Conservation (phyloP, 2,888 invertebrate species). For the Helleia helle region DNA sequence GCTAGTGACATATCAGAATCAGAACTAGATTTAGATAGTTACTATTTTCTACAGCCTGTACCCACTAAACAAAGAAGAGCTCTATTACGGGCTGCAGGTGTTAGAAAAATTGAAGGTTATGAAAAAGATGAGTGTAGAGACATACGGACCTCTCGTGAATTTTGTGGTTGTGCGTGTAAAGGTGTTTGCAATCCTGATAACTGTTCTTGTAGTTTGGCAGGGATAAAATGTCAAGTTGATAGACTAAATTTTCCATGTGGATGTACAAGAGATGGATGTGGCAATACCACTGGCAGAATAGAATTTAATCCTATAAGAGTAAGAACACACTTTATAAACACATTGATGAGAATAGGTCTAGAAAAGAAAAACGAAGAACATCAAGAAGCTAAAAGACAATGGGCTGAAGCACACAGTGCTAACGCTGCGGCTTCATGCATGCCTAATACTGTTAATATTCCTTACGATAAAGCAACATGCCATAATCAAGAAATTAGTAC, state of each 20-base stretch:
- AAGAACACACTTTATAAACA: constrained; percentile 97
- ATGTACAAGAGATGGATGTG: constrained; percentile 94
- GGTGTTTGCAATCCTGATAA: constrained; percentile 96
- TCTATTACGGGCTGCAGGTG: constrained; percentile 91
- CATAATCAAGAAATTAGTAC: constrained; percentile 52
- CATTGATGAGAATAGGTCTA: constrained; percentile 92
- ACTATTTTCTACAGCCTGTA: constrained; percentile 93
- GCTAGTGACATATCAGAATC: constrained; percentile 86
- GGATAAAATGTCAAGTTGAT: constrained; percentile 98
- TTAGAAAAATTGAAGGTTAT: constrained; percentile 91
- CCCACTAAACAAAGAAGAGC: constrained; percentile 92
- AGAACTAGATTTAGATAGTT: constrained; percentile 90
- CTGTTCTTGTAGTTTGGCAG: constrained; percentile 94
- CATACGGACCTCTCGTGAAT: constrained; percentile 92
- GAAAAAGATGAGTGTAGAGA: constrained; percentile 96
- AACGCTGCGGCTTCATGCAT: constrained; percentile 41
- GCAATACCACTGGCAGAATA: constrained; percentile 92
- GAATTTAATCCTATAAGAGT: constrained; percentile 97
- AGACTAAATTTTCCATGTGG: constrained; percentile 97
- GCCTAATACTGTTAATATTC: constrained; percentile 43
- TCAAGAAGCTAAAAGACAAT: constrained; percentile 61
- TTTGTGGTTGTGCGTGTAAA: constrained; percentile 94
- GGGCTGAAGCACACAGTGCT: constrained; percentile 53
- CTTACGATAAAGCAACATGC: constrained; percentile 52
- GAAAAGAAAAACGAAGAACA: constrained; percentile 86